Evolutionary conservation across 2,113 vertebrate species (phyloP).

Genomic region (Benthochromis sp.): DNA sequence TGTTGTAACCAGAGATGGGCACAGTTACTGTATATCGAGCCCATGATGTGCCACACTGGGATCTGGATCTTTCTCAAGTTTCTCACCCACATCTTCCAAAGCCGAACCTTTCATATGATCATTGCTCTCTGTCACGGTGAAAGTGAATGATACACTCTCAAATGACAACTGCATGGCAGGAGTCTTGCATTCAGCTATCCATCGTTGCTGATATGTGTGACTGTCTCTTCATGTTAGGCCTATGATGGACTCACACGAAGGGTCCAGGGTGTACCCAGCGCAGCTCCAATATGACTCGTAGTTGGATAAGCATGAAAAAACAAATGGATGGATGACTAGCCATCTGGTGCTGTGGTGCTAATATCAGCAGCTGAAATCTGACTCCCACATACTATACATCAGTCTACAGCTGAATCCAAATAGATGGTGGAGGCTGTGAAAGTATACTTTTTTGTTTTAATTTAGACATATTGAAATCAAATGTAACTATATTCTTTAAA

Average conservation of each 20-base stretch:
- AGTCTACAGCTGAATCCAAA: neutral
- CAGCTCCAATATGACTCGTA: neutral
- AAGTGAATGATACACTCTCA: neutral
- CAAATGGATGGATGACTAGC: neutral
- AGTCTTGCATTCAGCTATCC: neutral
- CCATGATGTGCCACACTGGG: neutral
- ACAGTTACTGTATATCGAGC: neutral
- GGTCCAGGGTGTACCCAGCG: neutral
- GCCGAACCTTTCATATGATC: accelerated
- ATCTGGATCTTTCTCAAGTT: neutral
- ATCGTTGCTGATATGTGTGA: neutral
- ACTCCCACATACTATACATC: neutral
- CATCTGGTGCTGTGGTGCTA: neutral
- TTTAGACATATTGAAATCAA: neutral
- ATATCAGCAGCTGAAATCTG: neutral
- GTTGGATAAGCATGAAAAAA: neutral
- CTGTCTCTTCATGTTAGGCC: neutral
- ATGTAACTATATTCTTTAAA: neutral
- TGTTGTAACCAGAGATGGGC: neutral
- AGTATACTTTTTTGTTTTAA: neutral
- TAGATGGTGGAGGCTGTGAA: neutral
- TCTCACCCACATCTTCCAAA: accelerated
- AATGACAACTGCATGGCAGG: neutral
- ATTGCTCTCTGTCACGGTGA: neutral
- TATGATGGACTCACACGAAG: neutral